Percentiles rank a stretch among this genome's conserved stretches.
Evolutionary conservation across 2,797 vertebrate genomes (phyloP).

Genomic region (Neostethus bicornis): DNA sequence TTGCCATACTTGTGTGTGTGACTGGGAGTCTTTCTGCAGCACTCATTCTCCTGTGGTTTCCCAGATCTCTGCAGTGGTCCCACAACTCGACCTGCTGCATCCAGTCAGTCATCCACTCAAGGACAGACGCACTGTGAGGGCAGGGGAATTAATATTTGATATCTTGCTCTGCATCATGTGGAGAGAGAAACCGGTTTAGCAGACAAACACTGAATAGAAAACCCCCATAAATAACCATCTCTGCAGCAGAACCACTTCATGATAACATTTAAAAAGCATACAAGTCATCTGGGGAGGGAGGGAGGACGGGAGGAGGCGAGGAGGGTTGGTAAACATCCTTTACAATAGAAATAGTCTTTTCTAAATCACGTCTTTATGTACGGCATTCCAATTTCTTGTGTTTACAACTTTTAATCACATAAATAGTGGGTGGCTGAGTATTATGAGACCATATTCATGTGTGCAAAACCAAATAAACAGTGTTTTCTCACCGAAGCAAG

Average conservation of each 20-base stretch:
- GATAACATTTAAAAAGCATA: not conserved
- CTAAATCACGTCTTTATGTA: no score
- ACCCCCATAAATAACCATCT: slow-evolving; percentile 31
- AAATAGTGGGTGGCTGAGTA: not conserved
- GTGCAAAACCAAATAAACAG: no score
- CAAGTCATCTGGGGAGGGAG: no score
- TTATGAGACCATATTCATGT: not conserved
- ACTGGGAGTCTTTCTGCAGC: slow-evolving; percentile 31
- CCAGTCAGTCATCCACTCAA: slow-evolving; percentile 65
- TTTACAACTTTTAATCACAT: not conserved
- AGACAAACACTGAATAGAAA: slow-evolving; percentile 29
- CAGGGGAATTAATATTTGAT: slow-evolving; percentile 73
- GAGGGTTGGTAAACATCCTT: not conserved
- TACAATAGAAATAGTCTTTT: no score
- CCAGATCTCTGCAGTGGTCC: slow-evolving; percentile 50
- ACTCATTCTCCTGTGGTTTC: slow-evolving; percentile 25
- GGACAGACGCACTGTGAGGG: slow-evolving; percentile 63
- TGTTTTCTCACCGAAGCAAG: not conserved
- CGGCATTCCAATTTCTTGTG: not conserved
- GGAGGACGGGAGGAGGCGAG: not conserved
- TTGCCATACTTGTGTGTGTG: slow-evolving; percentile 33
- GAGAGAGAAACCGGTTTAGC: slow-evolving; percentile 46
- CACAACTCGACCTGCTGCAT: slow-evolving; percentile 56
- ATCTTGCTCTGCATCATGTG: slow-evolving; percentile 66
- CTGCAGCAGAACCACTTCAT: slow-evolving; percentile 24